phyloP scores from a whole-genome alignment of 2,888 invertebrate species.

The Mechanitis mazaeus region DNA sequence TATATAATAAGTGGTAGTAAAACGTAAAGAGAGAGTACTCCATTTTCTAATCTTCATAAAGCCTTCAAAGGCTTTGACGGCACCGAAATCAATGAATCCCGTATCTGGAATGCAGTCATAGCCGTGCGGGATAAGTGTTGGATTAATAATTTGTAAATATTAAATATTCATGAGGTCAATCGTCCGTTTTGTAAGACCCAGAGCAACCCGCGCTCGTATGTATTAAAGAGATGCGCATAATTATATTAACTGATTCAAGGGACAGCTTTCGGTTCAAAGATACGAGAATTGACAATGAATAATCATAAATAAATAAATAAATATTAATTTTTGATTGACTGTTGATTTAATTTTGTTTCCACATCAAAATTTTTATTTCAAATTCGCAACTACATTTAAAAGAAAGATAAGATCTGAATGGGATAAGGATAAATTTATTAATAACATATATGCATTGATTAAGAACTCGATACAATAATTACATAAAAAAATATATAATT shows the following conservation, averaged over 20 bases:
- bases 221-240: conserved; percentile 69
- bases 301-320: conserved; percentile 32
- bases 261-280: conserved; percentile 46
- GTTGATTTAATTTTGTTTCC: neutral
- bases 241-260: conserved; percentile 68
- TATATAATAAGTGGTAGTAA: conserved; percentile 12
- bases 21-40: conserved; percentile 43
- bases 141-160: conserved; percentile 76
- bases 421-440: neutral
- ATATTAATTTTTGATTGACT: conserved; percentile 9
- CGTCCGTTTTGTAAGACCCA: conserved; percentile 62
- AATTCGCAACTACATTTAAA: neutral
- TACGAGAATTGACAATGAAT: conserved; percentile 42
- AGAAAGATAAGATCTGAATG: neutral
- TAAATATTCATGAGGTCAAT: conserved; percentile 76
- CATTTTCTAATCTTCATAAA: conserved; percentile 67
- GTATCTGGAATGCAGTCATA: conserved; percentile 49
- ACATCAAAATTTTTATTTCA: neutral
- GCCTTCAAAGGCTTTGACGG: conserved; percentile 57
- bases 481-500: neutral
- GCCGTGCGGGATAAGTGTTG: conserved; percentile 59
- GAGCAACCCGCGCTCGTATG: conserved; percentile 61
- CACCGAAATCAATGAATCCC: conserved; percentile 49
- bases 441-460: neutral
- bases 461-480: neutral